Conservation (phyloP, 2,888 invertebrate genomes). For the Lacanobia oleracea region DNA sequence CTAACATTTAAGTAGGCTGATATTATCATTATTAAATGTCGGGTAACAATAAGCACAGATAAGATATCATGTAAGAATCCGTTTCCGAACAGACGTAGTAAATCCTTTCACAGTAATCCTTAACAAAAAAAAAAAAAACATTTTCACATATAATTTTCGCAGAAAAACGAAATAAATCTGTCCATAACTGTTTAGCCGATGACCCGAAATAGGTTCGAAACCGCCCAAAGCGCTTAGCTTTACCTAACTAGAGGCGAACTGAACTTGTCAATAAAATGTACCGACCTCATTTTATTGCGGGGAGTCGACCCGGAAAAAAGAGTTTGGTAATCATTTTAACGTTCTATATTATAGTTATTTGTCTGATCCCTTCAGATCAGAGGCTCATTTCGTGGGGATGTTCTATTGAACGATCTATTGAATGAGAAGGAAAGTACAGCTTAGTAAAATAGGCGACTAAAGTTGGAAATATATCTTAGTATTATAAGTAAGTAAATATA, state of each 20-base stretch:
- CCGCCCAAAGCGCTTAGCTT: constrained; percentile 64
- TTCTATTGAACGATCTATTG: neutral
- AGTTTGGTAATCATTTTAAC: constrained; percentile 64
- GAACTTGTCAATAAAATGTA: constrained; percentile 72
- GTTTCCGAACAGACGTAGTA: neutral
- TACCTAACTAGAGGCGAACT: constrained; percentile 57
- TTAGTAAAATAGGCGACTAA: neutral
- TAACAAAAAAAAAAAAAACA: constrained; percentile 39
- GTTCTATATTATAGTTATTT: constrained; percentile 48
- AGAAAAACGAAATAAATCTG: constrained; percentile 55
- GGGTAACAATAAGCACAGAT: neutral
- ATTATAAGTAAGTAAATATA: too few relatives aligned
- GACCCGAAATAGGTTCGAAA: constrained; percentile 58
- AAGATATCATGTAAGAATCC: neutral
- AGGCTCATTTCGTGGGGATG: constrained; percentile 29
- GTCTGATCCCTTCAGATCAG: constrained; percentile 33
- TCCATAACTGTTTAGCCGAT: constrained; percentile 55
- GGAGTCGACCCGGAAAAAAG: constrained; percentile 67
- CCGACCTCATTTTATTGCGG: constrained; percentile 69
- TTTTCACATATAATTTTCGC: constrained; percentile 24
- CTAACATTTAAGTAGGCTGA: neutral
- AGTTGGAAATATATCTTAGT: too few relatives aligned
- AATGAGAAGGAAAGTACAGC: neutral
- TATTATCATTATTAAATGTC: too few relatives aligned
- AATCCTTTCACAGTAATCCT: neutral